phyloP scores from a whole-genome alignment of 2,797 vertebrate genomes.

The Oceanodroma leucorhoa region DNA sequence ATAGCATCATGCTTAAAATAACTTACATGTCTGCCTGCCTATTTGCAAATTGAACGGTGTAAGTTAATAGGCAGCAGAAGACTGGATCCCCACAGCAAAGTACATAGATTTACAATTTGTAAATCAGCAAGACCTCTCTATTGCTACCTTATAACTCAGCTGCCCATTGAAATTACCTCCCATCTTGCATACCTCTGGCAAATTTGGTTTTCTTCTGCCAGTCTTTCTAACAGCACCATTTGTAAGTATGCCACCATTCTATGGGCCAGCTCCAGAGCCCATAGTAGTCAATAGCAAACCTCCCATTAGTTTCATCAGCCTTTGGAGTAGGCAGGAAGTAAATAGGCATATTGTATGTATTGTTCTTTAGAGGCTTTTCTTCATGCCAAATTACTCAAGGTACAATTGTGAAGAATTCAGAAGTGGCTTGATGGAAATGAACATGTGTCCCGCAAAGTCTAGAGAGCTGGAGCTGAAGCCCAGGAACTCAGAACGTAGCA shows the following conservation, averaged over 20 bases:
- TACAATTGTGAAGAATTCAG: background rate
- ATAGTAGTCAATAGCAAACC: background rate
- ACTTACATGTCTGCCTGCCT: background rate
- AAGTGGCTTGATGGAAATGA: background rate
- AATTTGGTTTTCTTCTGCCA: background rate
- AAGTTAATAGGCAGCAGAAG: background rate
- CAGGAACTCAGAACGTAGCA: accelerated
- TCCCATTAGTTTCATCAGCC: background rate
- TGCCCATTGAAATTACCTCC: background rate
- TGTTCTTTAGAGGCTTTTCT: background rate
- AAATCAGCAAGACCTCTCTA: background rate
- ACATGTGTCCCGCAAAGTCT: background rate
- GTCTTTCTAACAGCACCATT: background rate
- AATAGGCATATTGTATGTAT: background rate
- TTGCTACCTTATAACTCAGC: background rate
- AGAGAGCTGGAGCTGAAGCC: background rate
- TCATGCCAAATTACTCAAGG: background rate
- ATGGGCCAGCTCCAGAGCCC: background rate
- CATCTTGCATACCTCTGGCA: background rate
- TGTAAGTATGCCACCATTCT: background rate
- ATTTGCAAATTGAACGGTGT: background rate
- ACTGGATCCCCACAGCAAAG: background rate
- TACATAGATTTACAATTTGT: background rate
- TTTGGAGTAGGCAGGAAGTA: background rate
- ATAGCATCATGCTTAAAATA: background rate